Conservation (phyloP, 2,888 invertebrate genomes). For the Acanthopleura granulata region DNA sequence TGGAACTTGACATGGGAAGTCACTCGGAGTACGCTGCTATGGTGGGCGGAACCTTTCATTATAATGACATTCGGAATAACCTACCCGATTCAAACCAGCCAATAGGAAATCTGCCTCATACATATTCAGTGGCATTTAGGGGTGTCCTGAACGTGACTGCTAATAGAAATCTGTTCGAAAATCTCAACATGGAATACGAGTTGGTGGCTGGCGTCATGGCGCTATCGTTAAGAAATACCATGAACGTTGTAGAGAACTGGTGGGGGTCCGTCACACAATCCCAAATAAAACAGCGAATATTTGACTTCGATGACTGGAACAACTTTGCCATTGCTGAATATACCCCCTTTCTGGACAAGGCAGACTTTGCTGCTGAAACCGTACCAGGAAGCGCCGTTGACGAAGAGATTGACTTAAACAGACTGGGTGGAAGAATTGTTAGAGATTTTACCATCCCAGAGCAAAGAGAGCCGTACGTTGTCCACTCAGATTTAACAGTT, state of each 20-base stretch:
- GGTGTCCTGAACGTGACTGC: conserved; percentile 95
- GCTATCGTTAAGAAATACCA: conserved; percentile 85
- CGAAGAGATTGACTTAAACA: conserved; percentile 45
- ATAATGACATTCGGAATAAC: conserved; percentile 56
- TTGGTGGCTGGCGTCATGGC: conserved; percentile 89
- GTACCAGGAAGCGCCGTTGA: conserved; percentile 46
- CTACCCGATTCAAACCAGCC: conserved; percentile 25
- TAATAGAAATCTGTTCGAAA: conserved; percentile 88
- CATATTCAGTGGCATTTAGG: conserved; percentile 88
- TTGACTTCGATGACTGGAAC: conserved; percentile 99
- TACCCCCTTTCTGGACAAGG: conserved; percentile 85
- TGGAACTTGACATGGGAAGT: conserved; percentile 90
- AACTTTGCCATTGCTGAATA: conserved; percentile 94
- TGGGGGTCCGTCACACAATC: conserved; percentile 88
- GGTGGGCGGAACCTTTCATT: conserved; percentile 77
- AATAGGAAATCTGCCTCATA: conserved; percentile 51
- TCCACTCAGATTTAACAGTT: conserved; percentile 92
- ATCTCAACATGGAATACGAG: conserved; percentile 79
- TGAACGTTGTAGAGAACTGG: conserved; percentile 95
- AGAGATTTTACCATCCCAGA: conserved; percentile 66
- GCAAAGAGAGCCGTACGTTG: conserved; percentile 55
- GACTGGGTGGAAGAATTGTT: conserved; percentile 75
- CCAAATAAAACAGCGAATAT: conserved; percentile 85
- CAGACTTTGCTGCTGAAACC: conserved; percentile 44
- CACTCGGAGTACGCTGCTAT: conserved; percentile 86